Conservation (phyloP, 2,113 vertebrate genomes). For the Tetrax tetrax region DNA sequence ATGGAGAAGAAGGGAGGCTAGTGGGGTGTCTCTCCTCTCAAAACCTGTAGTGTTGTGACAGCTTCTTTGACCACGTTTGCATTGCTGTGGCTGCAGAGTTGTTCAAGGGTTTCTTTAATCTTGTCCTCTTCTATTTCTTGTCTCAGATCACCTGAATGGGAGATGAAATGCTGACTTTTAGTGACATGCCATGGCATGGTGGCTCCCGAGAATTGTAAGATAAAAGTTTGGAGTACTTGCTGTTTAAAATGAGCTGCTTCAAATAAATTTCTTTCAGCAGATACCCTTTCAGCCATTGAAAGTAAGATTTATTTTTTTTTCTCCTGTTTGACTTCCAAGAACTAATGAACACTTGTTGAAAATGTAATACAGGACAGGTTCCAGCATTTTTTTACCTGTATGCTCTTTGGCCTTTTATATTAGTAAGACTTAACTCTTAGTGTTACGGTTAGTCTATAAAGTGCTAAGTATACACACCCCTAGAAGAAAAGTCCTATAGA, state of each 20-base stretch:
- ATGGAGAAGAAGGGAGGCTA: background rate
- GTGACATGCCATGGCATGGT: background rate
- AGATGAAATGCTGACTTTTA: background rate
- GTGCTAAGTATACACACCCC: background rate
- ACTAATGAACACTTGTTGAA: background rate
- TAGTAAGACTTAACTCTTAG: background rate
- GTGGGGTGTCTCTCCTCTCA: slow-evolving; percentile 50
- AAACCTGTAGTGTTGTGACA: slow-evolving; percentile 68
- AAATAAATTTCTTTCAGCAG: background rate
- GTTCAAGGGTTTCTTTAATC: slow-evolving; percentile 79
- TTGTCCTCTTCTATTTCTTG: slow-evolving; percentile 81
- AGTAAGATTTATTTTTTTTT: background rate
- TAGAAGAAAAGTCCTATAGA: background rate
- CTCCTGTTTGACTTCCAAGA: background rate
- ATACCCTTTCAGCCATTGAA: background rate
- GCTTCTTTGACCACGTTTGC: slow-evolving; percentile 80
- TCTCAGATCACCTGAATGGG: slow-evolving; percentile 73
- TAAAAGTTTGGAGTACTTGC: background rate
- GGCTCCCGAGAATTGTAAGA: background rate
- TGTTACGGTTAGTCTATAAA: background rate
- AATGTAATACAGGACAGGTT: background rate
- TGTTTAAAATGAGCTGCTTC: background rate
- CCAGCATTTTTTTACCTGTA: background rate
- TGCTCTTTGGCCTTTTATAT: background rate
- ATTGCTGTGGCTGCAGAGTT: slow-evolving; percentile 76